Percentiles rank a stretch among this genome's conserved stretches.
phyloP scores from a whole-genome alignment of 2,888 invertebrate genomes.

The Callimorpha dominula region DNA sequence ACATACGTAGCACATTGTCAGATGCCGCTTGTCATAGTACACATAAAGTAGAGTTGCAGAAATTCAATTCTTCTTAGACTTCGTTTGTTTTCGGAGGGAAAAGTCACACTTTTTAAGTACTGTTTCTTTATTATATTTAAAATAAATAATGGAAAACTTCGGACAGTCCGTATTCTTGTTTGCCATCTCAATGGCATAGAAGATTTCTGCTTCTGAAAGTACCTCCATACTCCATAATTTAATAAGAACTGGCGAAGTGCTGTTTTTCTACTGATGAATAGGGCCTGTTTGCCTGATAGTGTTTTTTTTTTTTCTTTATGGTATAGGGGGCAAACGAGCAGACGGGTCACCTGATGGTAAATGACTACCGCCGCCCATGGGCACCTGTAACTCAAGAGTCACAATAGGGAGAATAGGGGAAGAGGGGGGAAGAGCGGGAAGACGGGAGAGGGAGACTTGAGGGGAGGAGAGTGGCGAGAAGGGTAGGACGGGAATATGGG shows the following conservation, averaged over 20 bases:
- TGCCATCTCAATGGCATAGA: background rate
- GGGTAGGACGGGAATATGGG: too few relatives aligned
- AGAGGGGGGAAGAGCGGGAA: too few relatives aligned
- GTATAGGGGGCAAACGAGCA: too few relatives aligned
- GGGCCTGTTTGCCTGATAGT: background rate
- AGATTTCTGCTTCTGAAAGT: background rate
- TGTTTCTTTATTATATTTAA: background rate
- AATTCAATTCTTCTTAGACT: constrained; percentile 18
- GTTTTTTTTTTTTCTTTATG: too few relatives aligned
- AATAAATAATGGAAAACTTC: background rate
- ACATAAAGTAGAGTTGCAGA: constrained; percentile 19
- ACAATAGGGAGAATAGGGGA: too few relatives aligned
- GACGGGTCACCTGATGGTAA: too few relatives aligned
- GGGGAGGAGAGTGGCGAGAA: too few relatives aligned
- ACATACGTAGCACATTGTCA: constrained; percentile 51
- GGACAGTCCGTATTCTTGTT: background rate
- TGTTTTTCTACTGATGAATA: background rate
- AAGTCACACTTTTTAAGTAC: background rate
- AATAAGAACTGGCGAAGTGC: background rate
- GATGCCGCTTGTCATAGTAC: constrained; percentile 29
- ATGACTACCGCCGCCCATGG: too few relatives aligned
- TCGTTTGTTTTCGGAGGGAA: background rate
- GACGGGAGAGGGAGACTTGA: too few relatives aligned
- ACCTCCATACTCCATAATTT: background rate
- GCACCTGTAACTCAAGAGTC: too few relatives aligned